Evolutionary conservation across 1,140 invertebrate genomes (phyloP), one percentile per base, ranked within the genome.

Genomic region (Papilio dardanus): DNA sequence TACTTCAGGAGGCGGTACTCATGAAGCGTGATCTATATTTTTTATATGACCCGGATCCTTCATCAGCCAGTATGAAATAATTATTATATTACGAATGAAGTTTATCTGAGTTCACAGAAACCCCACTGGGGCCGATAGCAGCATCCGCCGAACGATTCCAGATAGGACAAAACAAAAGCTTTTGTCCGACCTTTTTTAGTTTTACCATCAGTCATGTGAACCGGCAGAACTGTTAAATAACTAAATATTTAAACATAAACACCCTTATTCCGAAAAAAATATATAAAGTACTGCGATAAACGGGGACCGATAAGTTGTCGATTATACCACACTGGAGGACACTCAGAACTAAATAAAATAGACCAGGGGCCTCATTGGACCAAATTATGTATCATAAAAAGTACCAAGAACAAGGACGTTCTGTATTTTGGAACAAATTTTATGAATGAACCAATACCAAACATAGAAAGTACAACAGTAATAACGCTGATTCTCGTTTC

Each of bases 21-120:
- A 46, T 46, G 16, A 46, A 6, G 16, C 2, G 16, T 46, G n/a
- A 46, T 42, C n/a, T 42, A n/a, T 6, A 6, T 46, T 46, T n/a
- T 46, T 46, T 58, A 58, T 58, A 21, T 58, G 54, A 28, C 21
- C 54, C 54, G 54, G 54, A 30, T 58, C 30, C 30, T 58, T 14
- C 8, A 58, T 24, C 6, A 12, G 16, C 28, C 21, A 28, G 24
- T 58, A 28, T 28, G 24, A 4, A 58, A 58, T 58, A 28, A 58
- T 24, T 58, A 58, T 24, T 58, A 58, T 58, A 28, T 28, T 58
- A 21, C 10, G 21, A 28, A 58, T 24, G 24, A 58, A 58, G 21
- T 28, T 58, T 58, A 58, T 58, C 50, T 58, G 54, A 58, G 54
- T 58, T 58, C 54, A 30, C 21, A 58, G 54, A 58, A 58, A 28